These are phyloP conservation scores for Scolopax mira DNA, from an alignment of 2,113 vertebrate genomes.

Conservation along the genomic window DNA sequence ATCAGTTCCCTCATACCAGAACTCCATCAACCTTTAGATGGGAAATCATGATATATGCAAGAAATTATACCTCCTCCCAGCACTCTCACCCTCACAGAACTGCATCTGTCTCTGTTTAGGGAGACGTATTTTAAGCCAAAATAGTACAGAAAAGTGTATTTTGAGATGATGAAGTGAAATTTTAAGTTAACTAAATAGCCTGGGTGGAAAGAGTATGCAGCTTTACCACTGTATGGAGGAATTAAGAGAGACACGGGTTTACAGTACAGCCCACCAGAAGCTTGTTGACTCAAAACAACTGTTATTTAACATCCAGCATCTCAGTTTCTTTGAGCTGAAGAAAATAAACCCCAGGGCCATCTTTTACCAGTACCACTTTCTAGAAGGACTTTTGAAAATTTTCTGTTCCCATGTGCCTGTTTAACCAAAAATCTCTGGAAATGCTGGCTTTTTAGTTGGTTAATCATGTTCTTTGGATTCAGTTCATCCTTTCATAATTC, in stretches of 20 bases:
- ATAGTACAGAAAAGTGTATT: neutral
- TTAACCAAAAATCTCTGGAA: neutral
- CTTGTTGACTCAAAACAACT: neutral
- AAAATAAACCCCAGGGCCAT: neutral
- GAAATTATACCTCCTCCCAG: neutral
- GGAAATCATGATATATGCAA: neutral
- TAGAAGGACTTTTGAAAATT: neutral
- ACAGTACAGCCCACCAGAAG: neutral
- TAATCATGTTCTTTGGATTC: neutral
- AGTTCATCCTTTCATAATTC: neutral
- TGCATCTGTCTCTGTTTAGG: neutral
- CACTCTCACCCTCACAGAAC: neutral
- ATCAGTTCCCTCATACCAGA: neutral
- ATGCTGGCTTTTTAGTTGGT: neutral
- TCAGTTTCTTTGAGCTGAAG: neutral
- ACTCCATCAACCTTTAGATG: neutral
- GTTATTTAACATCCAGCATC: neutral
- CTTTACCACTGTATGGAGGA: neutral
- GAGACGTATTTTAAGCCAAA: neutral
- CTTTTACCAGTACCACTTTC: neutral
- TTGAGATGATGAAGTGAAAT: neutral
- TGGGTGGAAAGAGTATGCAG: neutral
- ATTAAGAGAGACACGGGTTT: neutral
- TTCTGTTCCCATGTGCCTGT: neutral
- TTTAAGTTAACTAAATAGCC: neutral